These are phyloP conservation scores for Perizoma flavofasciatum DNA, from an alignment of 2,888 invertebrate species.

Conservation along the genomic window DNA sequence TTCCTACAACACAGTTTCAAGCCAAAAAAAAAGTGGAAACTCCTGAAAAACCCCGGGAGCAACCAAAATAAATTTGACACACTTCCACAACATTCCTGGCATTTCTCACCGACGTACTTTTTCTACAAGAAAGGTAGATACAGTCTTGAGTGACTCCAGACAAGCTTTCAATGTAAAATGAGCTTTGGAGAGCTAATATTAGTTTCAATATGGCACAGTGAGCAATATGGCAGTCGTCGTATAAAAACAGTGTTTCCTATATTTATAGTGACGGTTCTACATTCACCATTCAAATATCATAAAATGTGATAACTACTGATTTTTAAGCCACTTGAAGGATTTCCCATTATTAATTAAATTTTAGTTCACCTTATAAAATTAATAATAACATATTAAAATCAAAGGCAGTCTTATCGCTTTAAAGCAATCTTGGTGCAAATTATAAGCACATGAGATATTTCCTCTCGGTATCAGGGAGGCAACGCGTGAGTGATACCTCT, in stretches of 20 bases:
- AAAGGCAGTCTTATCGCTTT: too few species aligned
- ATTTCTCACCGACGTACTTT: conserved; percentile 28
- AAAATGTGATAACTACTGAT: too few species aligned
- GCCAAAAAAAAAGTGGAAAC: conserved; percentile 12
- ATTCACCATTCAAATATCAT: too few species aligned
- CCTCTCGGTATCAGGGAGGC: too few species aligned
- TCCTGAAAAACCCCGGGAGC: conserved; percentile 15
- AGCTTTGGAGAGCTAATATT: background rate
- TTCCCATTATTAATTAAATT: background rate
- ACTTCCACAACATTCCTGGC: conserved; percentile 19
- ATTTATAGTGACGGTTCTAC: too few species aligned
- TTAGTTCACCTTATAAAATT: too few species aligned
- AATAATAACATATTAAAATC: too few species aligned
- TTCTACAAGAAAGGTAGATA: background rate
- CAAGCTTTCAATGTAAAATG: background rate
- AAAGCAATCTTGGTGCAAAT: too few species aligned
- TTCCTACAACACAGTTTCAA: conserved; percentile 8
- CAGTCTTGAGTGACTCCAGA: background rate
- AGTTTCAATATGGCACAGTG: background rate
- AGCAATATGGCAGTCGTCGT: too few species aligned
- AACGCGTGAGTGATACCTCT: too few species aligned
- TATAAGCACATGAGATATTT: too few species aligned
- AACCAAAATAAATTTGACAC: conserved; percentile 19
- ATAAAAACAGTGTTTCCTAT: too few species aligned
- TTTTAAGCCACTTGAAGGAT: background rate